These are phyloP conservation scores for Zoanthus solanderi DNA, from an alignment of 92 coral and sea anemone species.

Conservation along the genomic window DNA sequence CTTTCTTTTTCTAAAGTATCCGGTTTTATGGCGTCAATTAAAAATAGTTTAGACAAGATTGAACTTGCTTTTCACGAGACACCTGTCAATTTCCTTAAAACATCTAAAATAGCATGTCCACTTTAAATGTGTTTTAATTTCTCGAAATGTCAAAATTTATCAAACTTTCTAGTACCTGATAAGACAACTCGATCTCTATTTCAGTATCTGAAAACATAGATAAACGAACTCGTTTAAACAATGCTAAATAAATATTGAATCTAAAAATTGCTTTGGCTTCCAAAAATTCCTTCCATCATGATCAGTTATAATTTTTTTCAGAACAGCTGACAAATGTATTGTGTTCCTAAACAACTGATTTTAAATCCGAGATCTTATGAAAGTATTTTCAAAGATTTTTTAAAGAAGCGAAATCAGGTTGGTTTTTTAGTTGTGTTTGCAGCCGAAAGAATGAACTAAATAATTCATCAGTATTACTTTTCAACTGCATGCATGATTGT, in stretches of 20 bases:
- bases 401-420: too few species aligned
- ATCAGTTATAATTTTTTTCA: too few species aligned
- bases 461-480: too few species aligned
- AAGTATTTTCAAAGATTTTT: too few species aligned
- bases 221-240: neutral
- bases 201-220: neutral
- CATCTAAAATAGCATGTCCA: neutral
- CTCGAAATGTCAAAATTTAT: neutral
- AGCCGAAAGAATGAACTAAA: too few species aligned
- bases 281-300: too few species aligned
- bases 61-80: neutral
- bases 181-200: neutral
- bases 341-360: too few species aligned
- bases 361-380: too few species aligned
- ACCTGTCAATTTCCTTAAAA: neutral
- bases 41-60: neutral
- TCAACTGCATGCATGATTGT: too few species aligned
- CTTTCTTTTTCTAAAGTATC: neutral
- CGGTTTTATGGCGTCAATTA: conserved; percentile 1
- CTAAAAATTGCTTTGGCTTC: too few species aligned
- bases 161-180: neutral
- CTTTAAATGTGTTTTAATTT: neutral
- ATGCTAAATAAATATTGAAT: neutral
- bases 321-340: too few species aligned
- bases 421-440: too few species aligned